These are phyloP conservation scores for Ochotona princeps DNA, from an alignment of 2,113 vertebrate genomes.

Conservation along the genomic window DNA sequence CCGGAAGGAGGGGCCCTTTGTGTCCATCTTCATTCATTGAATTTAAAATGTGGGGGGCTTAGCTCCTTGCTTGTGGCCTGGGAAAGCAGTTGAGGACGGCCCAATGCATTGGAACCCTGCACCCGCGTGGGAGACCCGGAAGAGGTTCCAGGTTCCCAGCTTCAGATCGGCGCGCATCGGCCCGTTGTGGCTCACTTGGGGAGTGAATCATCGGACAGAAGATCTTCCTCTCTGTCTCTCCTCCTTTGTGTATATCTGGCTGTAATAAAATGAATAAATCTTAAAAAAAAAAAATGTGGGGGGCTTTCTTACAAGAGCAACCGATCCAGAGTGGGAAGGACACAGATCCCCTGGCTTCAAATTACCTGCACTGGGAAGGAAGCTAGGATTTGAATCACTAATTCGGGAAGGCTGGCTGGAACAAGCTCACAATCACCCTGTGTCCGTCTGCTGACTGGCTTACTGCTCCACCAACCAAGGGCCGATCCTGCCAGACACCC, in stretches of 20 bases:
- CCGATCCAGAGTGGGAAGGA: background rate
- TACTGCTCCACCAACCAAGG: background rate
- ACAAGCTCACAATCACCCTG: constrained; percentile 58
- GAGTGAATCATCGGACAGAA: too few relatives aligned
- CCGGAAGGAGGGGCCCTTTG: background rate
- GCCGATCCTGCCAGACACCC: background rate
- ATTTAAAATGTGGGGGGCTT: background rate
- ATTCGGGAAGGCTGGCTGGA: background rate
- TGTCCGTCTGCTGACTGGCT: constrained; percentile 39
- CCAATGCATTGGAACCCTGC: too few relatives aligned
- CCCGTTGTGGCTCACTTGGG: too few relatives aligned
- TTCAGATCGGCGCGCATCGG: too few relatives aligned
- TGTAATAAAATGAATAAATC: too few relatives aligned
- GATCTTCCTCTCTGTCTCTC: too few relatives aligned
- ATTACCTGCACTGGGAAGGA: background rate
- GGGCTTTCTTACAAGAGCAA: background rate
- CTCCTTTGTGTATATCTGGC: too few relatives aligned
- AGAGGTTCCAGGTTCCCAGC: too few relatives aligned
- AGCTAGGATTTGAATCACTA: background rate
- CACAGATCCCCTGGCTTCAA: background rate
- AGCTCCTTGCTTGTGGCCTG: too few relatives aligned
- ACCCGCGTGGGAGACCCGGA: too few relatives aligned
- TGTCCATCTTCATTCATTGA: background rate
- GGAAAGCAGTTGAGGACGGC: too few relatives aligned
- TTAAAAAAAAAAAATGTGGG: too few relatives aligned